A percentile compares a stretch with the other conserved stretches of the same genome.
Evolutionary conservation across 53 echinoderm and acorn worm genomes (phyloP).

Genomic region (Arbacia lixula): DNA sequence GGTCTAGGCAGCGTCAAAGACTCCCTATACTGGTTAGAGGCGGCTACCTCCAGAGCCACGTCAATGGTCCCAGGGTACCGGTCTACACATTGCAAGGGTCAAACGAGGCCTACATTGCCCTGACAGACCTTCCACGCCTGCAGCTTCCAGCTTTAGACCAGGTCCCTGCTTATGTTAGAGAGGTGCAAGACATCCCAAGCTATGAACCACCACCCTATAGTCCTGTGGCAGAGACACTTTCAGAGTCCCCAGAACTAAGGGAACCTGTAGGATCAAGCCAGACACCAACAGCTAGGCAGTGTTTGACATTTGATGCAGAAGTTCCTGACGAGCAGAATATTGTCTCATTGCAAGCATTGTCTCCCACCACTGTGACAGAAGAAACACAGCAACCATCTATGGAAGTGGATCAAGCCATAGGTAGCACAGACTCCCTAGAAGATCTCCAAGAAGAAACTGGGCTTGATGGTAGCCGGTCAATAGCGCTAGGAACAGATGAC

Average conservation of each 20-base stretch:
- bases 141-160: slow-evolving; percentile 78
- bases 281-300: slow-evolving; percentile 5
- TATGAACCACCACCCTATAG: slow-evolving; percentile 92
- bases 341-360: not conserved
- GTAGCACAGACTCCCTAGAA: not conserved
- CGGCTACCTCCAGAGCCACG: slow-evolving; percentile 84
- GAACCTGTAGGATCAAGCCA: not conserved
- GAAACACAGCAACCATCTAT: not conserved
- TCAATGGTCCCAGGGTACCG: slow-evolving; percentile 87
- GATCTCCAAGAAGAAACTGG: not conserved
- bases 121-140: slow-evolving; percentile 84
- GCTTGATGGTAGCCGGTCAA: not conserved
- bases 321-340: not conserved
- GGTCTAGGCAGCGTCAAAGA: slow-evolving; percentile 54
- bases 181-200: slow-evolving; percentile 55
- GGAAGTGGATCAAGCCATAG: not conserved
- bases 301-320: slow-evolving; percentile 2
- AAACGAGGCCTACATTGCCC: slow-evolving; percentile 85
- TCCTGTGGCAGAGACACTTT: slow-evolving; percentile 41
- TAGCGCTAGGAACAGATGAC: not conserved
- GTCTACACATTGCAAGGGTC: slow-evolving; percentile 85
- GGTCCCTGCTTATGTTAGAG: slow-evolving; percentile 81
- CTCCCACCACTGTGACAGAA: not conserved
- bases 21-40: slow-evolving; percentile 78
- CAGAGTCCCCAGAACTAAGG: slow-evolving; percentile 27